These are phyloP conservation scores for Leucopsar rothschildi DNA, from an alignment of 2,113 vertebrate genomes.

Conservation along the genomic window DNA sequence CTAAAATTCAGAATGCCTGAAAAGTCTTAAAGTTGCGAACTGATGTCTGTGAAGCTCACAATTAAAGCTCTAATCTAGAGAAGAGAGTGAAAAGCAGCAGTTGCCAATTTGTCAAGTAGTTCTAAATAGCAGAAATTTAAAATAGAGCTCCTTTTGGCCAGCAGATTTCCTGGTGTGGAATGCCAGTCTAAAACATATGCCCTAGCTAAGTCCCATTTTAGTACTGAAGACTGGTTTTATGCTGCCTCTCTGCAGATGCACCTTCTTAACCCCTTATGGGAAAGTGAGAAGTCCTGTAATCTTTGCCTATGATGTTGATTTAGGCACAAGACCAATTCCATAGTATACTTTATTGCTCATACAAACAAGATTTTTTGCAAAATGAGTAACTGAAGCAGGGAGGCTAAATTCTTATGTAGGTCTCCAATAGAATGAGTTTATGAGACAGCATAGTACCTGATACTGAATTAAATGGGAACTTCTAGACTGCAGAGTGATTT, in stretches of 20 bases:
- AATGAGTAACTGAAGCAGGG: neutral
- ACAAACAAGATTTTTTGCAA: neutral
- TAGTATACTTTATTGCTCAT: neutral
- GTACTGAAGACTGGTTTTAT: neutral
- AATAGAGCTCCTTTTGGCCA: neutral
- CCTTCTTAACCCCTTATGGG: neutral
- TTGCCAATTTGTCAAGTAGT: neutral
- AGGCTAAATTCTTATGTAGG: neutral
- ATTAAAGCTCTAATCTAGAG: neutral
- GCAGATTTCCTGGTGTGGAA: neutral
- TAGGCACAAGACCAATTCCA: neutral
- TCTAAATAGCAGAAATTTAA: slow-evolving; percentile 19
- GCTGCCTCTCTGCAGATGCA: slow-evolving; percentile 5
- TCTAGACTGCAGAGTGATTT: neutral
- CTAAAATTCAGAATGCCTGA: slow-evolving; percentile 47
- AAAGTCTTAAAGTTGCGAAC: slow-evolving; percentile 5
- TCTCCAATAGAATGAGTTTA: neutral
- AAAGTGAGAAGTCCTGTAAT: neutral
- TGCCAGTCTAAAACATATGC: neutral
- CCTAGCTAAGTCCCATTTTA: neutral
- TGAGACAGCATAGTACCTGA: neutral
- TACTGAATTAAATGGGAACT: neutral
- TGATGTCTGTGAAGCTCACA: neutral
- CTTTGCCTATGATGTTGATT: neutral
- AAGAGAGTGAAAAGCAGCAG: slow-evolving; percentile 3